Base-by-base conservation (phyloP, 2,888 invertebrate species). In the Eupithecia subfuscata region DNA sequence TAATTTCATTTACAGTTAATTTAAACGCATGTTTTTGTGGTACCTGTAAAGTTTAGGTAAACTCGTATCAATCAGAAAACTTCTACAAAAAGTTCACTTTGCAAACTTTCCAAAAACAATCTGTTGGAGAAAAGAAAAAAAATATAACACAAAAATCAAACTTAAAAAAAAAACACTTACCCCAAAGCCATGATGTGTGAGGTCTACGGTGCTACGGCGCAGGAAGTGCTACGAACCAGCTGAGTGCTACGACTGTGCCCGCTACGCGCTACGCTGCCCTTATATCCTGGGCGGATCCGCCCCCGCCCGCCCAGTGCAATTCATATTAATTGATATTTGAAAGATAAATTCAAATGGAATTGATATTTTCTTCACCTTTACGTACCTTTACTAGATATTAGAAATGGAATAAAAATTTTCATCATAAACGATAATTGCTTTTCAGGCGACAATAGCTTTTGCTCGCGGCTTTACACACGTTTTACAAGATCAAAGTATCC, bases 251-350 rank as follows among this genome's bases (percentile, higher is more conserved):
- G 82, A 82, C 78, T 81, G 82, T 89, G 88, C 48, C 79, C 71
- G 78, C 85, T 84, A 84, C 84, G 78, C 83, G 82, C 85, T 80
- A 83, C 83, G 82, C 79, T 78, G 82, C 75, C 87, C 87, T 93
- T 93, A 91, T 92, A 92, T 90, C 82, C 81, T 80, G 87, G 84
- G 84, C 84, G 86, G 85, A 74, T 78, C 78, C 87, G 85, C 87
- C 87, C 84, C 88, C 84, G 79, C 79, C 85, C 87, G 87, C 87
- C 86, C 90, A 85, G 79, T 84, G 85, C 86, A 83, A 79, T 71
- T 64, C 43, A 18, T 18, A n/a, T 16, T 43, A 70, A 78, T 78
- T 77, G 73, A 77, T 73, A 78, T 75, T 71, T 11, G 22, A 43
- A n/a, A 22, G 43, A 43, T 68, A 67, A 34, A 37, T 67, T 64